Base-by-base conservation (phyloP, 23 tunicate genomes). In the Styela plicata region DNA sequence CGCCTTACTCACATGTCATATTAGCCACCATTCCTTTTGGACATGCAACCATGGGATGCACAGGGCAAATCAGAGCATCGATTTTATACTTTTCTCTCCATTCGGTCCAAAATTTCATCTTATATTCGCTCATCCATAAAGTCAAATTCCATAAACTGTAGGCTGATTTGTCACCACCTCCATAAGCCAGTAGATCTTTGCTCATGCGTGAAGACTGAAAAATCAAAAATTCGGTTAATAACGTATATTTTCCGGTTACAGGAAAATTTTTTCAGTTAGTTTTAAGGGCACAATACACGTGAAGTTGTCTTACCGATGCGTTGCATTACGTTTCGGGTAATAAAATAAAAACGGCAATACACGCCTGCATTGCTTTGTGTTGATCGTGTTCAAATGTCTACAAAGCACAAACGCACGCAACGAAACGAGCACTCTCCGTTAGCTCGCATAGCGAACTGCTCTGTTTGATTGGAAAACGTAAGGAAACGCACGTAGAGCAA, bases 191-290 rank as follows among this genome's bases (percentile, higher is more conserved):
- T 13, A 85, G 65, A 52, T 82, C 84, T 53, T 84, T 33, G 16
- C 76, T 86, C 24, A 85, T 80, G 25, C 94, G 83, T 24, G 88
- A 78, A 31, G 62, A 84, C 94, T 89, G 69, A 52, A 75, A 64
- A 79, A 0, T 19, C n/a, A 25, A 22, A 19, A 0, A 0, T 24
- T 25, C 31, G 17, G 44, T 73, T 73, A 28, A 31, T 24, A 31
- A 0, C 13, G 24, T 28, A 3, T 66, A 27, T 66, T 66, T 27
- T 17, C 18, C 20, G 64, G 20, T 57, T 57, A 18, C n/a, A n/a
- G n/a, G n/a, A n/a, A n/a, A 44, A 44, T 5, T 44, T 44, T 44
- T 44, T 44, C 57, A 44, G 57, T 44, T 44, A 44, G 57, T n/a
- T n/a, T n/a, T n/a, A n/a, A n/a, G n/a, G n/a, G n/a, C n/a, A n/a